A percentile compares a stretch with the other conserved stretches of the same genome.
Conservation (phyloP, 2,888 invertebrate species). For the Acanthosoma haemorrhoidale region DNA sequence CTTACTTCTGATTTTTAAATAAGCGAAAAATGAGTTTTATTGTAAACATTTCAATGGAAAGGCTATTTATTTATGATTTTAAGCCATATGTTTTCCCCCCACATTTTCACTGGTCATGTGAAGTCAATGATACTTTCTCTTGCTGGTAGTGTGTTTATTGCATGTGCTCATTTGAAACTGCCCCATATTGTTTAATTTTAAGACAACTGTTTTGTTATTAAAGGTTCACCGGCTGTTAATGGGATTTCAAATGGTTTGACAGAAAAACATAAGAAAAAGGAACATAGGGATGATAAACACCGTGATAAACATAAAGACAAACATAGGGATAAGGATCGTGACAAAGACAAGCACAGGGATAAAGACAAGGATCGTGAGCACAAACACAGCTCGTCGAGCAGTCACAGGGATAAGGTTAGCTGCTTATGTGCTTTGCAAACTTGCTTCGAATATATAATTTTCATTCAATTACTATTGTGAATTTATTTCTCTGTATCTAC, state of each 20-base stretch:
- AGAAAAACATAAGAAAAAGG: slow-evolving; percentile 50
- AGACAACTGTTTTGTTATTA: background rate
- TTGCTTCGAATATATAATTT: background rate
- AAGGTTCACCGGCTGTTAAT: slow-evolving; percentile 36
- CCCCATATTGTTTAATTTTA: background rate
- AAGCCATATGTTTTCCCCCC: background rate
- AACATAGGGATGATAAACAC: slow-evolving; percentile 48
- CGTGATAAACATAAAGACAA: slow-evolving; percentile 51
- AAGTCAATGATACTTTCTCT: background rate
- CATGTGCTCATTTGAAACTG: background rate
- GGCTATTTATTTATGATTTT: background rate
- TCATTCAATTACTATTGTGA: background rate
- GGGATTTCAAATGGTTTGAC: slow-evolving; percentile 43
- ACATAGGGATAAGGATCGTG: slow-evolving; percentile 49
- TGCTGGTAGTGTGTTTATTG: background rate
- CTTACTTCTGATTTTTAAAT: no score
- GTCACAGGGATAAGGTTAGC: slow-evolving; percentile 41
- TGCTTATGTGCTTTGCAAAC: no score
- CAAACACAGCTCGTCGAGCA: slow-evolving; percentile 48
- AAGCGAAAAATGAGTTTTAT: no score
- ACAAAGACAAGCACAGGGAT: slow-evolving; percentile 46
- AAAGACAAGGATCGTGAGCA: slow-evolving; percentile 48
- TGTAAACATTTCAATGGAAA: background rate
- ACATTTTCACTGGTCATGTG: background rate
- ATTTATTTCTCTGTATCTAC: background rate